These are phyloP conservation scores for Limnephilus marmoratus DNA, from an alignment of 2,888 invertebrate species.

Conservation along the genomic window DNA sequence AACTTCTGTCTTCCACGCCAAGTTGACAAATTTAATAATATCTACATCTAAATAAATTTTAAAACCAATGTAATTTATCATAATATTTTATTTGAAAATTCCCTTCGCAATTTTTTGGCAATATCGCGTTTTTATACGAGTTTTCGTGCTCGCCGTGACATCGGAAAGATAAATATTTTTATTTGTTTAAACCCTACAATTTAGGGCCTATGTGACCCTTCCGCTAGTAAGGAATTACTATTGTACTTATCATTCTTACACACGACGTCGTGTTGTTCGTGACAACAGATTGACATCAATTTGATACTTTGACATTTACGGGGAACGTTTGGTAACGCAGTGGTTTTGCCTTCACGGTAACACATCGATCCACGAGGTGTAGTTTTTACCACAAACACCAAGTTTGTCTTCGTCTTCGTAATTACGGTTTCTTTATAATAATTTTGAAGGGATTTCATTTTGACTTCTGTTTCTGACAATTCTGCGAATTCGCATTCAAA, in stretches of 20 bases:
- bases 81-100: neutral
- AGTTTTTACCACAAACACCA: neutral
- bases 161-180: neutral
- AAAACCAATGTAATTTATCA: conserved; percentile 2
- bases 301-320: neutral
- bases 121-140: neutral
- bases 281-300: neutral
- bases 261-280: neutral
- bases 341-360: neutral
- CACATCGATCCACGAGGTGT: too few relatives aligned
- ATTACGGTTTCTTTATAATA: neutral
- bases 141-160: neutral
- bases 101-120: neutral
- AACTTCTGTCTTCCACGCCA: conserved; percentile 2
- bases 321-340: neutral
- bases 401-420: neutral
- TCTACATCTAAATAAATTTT: neutral
- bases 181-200: neutral
- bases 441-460: neutral
- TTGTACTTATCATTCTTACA: neutral
- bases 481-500: too few relatives aligned
- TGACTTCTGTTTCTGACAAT: neutral
- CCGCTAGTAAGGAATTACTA: neutral
- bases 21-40: neutral
- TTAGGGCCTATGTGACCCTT: neutral